Evolutionary conservation across 1,140 invertebrate genomes (phyloP).

Genomic region (Calephelis virginiensis): DNA sequence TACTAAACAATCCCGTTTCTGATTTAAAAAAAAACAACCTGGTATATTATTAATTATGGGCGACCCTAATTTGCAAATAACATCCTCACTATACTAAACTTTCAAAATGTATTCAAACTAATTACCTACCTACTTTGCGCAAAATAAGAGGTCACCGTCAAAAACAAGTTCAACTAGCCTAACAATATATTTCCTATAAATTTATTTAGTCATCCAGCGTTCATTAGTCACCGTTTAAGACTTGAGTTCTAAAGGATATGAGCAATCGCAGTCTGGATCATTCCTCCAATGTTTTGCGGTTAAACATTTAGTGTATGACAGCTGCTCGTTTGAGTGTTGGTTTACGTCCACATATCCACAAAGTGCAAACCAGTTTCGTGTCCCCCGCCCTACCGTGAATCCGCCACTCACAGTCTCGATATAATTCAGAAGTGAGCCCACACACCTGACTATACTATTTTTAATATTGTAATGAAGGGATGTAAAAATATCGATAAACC

Average conservation of each 20-base stretch:
- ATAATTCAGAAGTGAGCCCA: slow-evolving; percentile 27
- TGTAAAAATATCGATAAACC: no score
- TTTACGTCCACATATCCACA: slow-evolving; percentile 31
- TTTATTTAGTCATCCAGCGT: slow-evolving; percentile 19
- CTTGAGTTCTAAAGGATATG: slow-evolving; percentile 16
- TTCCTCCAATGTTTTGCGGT: slow-evolving; percentile 12
- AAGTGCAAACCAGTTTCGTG: slow-evolving; percentile 59
- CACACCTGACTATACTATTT: no score
- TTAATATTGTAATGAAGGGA: no score
- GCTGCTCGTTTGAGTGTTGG: slow-evolving; percentile 31
- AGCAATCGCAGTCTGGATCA: slow-evolving; percentile 17
- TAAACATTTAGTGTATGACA: slow-evolving; percentile 29
- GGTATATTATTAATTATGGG: no score
- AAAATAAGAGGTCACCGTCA: neutral
- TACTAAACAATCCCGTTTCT: no score
- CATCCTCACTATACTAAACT: no score
- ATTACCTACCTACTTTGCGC: neutral
- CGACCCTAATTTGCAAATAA: no score
- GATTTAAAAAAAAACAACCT: no score
- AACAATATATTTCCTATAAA: slow-evolving; percentile 26
- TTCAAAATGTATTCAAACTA: no score
- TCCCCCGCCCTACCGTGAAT: slow-evolving; percentile 39
- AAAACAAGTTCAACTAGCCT: slow-evolving; percentile 1
- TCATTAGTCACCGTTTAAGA: slow-evolving; percentile 14
- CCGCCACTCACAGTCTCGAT: slow-evolving; percentile 53